Evolutionary conservation across 2,797 vertebrate genomes (phyloP).

Genomic region (Heterohyrax brucei): DNA sequence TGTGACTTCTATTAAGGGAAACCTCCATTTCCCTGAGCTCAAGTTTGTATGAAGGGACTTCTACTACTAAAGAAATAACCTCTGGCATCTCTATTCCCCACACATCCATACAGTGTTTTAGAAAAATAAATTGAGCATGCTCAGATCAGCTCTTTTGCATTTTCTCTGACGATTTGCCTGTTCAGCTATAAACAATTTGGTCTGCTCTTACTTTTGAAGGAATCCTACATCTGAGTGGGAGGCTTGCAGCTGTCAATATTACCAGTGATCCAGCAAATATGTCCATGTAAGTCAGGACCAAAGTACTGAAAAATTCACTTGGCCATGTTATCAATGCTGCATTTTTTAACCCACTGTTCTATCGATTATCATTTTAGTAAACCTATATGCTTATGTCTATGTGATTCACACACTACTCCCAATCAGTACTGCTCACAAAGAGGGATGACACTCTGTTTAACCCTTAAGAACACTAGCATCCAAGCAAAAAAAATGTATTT

Average conservation of each 20-base stretch:
- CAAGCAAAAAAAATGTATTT: constrained; percentile 20
- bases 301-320: background rate
- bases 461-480: background rate
- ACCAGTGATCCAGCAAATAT: background rate
- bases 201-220: constrained; percentile 3
- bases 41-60: background rate
- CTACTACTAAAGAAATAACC: background rate
- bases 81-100: background rate
- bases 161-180: background rate
- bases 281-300: background rate
- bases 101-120: background rate
- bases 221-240: background rate
- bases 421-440: background rate
- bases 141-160: background rate
- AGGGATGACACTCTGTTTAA: background rate
- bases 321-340: background rate
- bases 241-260: background rate
- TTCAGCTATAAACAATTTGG: background rate
- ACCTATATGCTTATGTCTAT: background rate
- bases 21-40: background rate
- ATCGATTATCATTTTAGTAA: background rate
- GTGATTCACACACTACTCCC: background rate
- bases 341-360: background rate
- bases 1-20: background rate
- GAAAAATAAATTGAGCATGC: background rate